Evolutionary conservation across 2,888 invertebrate genomes (phyloP).

Genomic region (Stenichneumon culpator): DNA sequence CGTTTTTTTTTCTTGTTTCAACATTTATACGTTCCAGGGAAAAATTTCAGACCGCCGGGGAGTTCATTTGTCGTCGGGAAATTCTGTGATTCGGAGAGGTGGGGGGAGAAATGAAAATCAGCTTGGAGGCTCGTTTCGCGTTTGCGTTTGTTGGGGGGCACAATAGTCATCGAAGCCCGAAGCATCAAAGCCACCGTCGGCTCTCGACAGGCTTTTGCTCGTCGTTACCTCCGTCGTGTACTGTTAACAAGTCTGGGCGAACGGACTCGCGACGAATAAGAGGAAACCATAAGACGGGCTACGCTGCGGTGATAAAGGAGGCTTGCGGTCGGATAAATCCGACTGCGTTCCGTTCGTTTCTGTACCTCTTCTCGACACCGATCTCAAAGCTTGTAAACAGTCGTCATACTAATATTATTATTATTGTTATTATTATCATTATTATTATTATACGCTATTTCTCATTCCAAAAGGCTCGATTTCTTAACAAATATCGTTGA

Average conservation of each 20-base stretch:
- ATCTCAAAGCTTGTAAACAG: conserved; percentile 3
- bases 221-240: conserved; percentile 7
- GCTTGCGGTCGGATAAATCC: conserved; percentile 14
- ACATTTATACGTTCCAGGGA: background rate
- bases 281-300: conserved; percentile 53
- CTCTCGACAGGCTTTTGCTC: conserved; percentile 14
- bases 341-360: background rate
- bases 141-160: conserved; percentile 16
- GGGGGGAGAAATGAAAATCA: conserved; percentile 28
- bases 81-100: conserved; percentile 40
- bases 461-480: too few species aligned
- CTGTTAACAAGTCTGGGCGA: background rate
- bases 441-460: background rate
- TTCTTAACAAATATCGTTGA: too few species aligned
- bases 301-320: conserved; percentile 47
- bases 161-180: conserved; percentile 50
- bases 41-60: conserved; percentile 1
- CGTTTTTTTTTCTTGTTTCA: conserved; percentile 22
- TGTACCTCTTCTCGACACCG: background rate
- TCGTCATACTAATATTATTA: background rate
- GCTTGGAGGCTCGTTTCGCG: conserved; percentile 6
- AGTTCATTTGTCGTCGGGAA: conserved; percentile 37
- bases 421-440: background rate
- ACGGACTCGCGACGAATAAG: conserved; percentile 13
- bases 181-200: conserved; percentile 50